Evolutionary conservation across 2,113 vertebrate genomes (phyloP).

Genomic region (Rhea pennata): DNA sequence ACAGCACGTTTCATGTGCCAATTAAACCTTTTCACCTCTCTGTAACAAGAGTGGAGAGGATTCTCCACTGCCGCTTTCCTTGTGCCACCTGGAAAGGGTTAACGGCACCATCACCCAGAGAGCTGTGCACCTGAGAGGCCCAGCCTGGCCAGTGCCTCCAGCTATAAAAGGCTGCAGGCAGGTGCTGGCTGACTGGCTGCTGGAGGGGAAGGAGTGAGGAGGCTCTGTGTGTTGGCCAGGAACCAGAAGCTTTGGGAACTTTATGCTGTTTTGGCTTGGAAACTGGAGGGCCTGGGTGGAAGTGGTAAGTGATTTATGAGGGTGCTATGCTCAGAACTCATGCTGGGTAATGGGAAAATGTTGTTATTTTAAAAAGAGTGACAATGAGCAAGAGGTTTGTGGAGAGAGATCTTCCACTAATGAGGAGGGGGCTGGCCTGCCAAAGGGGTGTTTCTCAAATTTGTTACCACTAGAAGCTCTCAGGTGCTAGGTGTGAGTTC

Average conservation of each 20-base stretch:
- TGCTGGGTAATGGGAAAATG: neutral
- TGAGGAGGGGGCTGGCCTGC: neutral
- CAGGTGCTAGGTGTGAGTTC: neutral
- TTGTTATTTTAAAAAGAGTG: neutral
- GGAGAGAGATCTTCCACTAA: neutral
- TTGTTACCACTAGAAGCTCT: neutral
- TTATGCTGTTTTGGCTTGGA: neutral
- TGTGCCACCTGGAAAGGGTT: rapidly evolving
- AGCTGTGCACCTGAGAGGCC: neutral
- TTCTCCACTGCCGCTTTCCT: neutral
- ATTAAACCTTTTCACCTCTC: neutral
- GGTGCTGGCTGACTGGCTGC: rapidly evolving
- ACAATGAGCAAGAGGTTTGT: neutral
- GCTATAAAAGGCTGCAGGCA: neutral
- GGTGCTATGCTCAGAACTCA: rapidly evolving
- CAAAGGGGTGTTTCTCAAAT: neutral
- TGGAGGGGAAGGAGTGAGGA: neutral
- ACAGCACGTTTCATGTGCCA: neutral
- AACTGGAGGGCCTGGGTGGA: neutral
- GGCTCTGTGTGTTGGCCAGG: rapidly evolving
- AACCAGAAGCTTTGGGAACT: neutral
- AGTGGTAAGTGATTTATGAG: neutral
- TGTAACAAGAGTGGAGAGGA: neutral
- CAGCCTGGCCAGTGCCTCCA: neutral
- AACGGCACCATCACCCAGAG: neutral